Base-by-base conservation (phyloP, 2,888 invertebrate species). In the Cryptops parisi region DNA sequence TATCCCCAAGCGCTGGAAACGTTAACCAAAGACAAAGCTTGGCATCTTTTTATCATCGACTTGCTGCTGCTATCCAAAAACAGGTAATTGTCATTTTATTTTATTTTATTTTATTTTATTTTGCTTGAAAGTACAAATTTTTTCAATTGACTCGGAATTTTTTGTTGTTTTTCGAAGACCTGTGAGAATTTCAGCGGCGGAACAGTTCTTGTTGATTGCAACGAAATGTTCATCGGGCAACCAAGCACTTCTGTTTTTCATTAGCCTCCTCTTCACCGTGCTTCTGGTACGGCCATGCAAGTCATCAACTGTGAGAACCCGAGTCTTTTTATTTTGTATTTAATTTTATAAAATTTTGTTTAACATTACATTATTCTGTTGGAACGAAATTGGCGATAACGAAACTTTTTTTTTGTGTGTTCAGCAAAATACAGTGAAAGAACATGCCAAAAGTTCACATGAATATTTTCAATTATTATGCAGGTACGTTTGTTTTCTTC, bases 21-120 rank as follows among this genome's bases (percentile, higher is more conserved):
- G 25, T 72, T 94, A 24, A 80, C 86, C 58, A 80, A 80, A 62
- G 88, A 90, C 63, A 72, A 80, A 56, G 80, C 82, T 71, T 93
- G 89, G 87, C 84, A 88, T 60, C 81, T 82, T 54, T 89, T 93
- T 63, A 81, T 91, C 50, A 81, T 90, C 58, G 90, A 89, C 65
- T 74, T 93, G 59, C 81, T 93, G 63, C 76, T 94, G 43, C 77
- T 87, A 61, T 89, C 88, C 68, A 82, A 82, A 52, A 68, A 67
- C 59, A 68, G 68, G 69, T 68, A n/a, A n/a, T 56, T 56, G 60
- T 26, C 4, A 5, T 9, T 19, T 41, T 41, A 41, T 41, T 41
- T n/a, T n/a, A 41, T 12, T 41, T 41, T n/a, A 41, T n/a, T n/a
- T n/a, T n/a, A n/a, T n/a, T n/a, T n/a, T n/a, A n/a, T n/a, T n/a